A percentile compares a stretch with the other conserved stretches of the same genome.
phyloP scores from a whole-genome alignment of 2,888 invertebrate genomes.

The Hypolimnas misippus region DNA sequence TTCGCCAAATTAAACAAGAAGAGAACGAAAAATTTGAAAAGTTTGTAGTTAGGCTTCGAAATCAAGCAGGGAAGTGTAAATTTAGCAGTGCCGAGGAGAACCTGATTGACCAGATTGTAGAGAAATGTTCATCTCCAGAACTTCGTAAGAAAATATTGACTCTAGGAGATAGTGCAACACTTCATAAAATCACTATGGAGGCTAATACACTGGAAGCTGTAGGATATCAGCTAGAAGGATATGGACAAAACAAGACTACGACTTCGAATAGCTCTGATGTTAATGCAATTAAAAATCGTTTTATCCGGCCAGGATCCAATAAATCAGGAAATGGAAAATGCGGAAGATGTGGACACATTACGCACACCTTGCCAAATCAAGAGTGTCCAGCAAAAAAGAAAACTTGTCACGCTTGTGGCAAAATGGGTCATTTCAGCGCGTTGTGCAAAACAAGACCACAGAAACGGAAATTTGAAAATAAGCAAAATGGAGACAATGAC shows the following conservation, averaged over 20 bases:
- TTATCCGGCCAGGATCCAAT: neutral
- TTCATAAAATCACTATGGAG: conserved; percentile 32
- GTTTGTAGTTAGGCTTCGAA: conserved; percentile 31
- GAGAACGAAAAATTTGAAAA: conserved; percentile 38
- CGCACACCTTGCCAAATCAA: neutral
- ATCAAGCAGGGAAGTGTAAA: conserved; percentile 39
- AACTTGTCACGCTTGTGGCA: conserved; percentile 24
- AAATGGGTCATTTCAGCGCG: conserved; percentile 26
- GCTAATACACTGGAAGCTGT: conserved; percentile 38
- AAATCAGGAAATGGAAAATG: conserved; percentile 7
- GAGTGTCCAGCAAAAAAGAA: conserved; percentile 29
- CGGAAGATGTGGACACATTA: conserved; percentile 21
- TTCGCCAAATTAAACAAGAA: conserved; percentile 36
- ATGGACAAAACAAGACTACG: conserved; percentile 26
- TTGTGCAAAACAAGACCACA: conserved; percentile 13
- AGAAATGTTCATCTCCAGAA: conserved; percentile 34
- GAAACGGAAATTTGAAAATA: neutral
- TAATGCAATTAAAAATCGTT: conserved; percentile 7
- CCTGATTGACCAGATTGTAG: conserved; percentile 38
- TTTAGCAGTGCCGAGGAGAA: conserved; percentile 32
- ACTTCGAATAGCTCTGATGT: conserved; percentile 3
- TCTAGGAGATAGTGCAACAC: conserved; percentile 25
- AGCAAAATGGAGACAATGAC: neutral
- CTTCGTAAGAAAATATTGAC: conserved; percentile 37
- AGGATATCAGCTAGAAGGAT: conserved; percentile 26